Percentiles rank a stretch among this genome's conserved stretches.
Conservation (phyloP, 2,797 vertebrate species). For the Dendrocincla tyrannina region DNA sequence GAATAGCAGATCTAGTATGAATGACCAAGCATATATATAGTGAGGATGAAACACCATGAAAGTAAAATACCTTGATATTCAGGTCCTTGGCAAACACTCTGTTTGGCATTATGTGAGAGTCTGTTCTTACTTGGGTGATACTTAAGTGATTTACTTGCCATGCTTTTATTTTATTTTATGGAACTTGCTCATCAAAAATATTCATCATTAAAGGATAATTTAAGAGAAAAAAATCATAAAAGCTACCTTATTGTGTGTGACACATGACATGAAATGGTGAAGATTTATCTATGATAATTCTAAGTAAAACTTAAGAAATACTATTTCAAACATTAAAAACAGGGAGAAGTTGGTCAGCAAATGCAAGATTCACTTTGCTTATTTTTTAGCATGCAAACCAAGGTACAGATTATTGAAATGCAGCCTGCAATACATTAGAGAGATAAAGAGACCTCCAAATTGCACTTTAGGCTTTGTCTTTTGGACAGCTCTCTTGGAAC, state of each 20-base stretch:
- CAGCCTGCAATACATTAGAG: neutral
- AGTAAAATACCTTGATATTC: neutral
- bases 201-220: neutral
- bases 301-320: neutral
- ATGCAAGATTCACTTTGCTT: neutral
- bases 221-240: neutral
- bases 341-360: neutral
- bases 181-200: neutral
- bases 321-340: neutral
- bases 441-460: neutral
- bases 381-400: neutral
- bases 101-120: neutral
- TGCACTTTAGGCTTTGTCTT: neutral
- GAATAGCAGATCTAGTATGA: neutral
- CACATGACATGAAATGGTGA: neutral
- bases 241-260: neutral
- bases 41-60: neutral
- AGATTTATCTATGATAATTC: neutral
- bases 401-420: neutral
- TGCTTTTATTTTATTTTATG: neutral
- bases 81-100: neutral
- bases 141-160: neutral
- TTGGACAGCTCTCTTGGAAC: neutral
- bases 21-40: neutral
- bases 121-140: neutral